Conservation (phyloP, 2,888 invertebrate genomes). For the Slavum lentiscoides region DNA sequence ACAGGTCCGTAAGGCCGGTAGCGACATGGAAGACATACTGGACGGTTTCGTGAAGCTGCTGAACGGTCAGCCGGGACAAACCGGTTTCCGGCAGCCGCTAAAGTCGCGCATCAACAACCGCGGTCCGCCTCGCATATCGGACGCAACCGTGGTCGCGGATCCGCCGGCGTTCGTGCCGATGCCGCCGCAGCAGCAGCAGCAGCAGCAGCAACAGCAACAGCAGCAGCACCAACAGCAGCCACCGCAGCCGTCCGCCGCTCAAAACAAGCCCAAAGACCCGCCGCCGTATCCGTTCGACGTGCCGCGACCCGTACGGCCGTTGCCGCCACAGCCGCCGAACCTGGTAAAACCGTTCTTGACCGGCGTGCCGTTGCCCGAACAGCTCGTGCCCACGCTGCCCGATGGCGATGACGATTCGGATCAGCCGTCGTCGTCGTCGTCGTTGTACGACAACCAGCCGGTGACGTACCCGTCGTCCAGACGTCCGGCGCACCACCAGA, state of each 20-base stretch:
- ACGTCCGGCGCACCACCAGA: constrained; percentile 21
- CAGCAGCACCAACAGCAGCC: constrained; percentile 65
- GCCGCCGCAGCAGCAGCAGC: constrained; percentile 34
- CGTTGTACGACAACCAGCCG: constrained; percentile 13
- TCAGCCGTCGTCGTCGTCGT: constrained; percentile 5
- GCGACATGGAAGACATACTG: constrained; percentile 87
- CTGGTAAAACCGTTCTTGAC: constrained; percentile 66
- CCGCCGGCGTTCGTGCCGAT: constrained; percentile 60
- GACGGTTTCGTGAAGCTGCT: constrained; percentile 85
- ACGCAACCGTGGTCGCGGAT: constrained; percentile 72
- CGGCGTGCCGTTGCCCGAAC: constrained; percentile 75
- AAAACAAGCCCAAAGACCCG: constrained; percentile 59
- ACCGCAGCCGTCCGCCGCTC: background rate
- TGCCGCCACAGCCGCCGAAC: constrained; percentile 61
- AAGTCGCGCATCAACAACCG: constrained; percentile 84
- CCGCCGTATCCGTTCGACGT: constrained; percentile 74
- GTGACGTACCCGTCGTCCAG: background rate
- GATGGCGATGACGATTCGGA: background rate
- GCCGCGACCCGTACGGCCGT: constrained; percentile 59
- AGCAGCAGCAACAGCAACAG: constrained; percentile 7
- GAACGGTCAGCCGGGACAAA: constrained; percentile 69
- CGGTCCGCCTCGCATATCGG: constrained; percentile 83
- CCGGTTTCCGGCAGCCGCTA: constrained; percentile 70
- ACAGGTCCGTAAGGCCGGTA: constrained; percentile 63
- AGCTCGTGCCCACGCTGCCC: constrained; percentile 66